Evolutionary conservation across 2,888 invertebrate genomes (phyloP).

Genomic region (Acrocyrtus sp.): DNA sequence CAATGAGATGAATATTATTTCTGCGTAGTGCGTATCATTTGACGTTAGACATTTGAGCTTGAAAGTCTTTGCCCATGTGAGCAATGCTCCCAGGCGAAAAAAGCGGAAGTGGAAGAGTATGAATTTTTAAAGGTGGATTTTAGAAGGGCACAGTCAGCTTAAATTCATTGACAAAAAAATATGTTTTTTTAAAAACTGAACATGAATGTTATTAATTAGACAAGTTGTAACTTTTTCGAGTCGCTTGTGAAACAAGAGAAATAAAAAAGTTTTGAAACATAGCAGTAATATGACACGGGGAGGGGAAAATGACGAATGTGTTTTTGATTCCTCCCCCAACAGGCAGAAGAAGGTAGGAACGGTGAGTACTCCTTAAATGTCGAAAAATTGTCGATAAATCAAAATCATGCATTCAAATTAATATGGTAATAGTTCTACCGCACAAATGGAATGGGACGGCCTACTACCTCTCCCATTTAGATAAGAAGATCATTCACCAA

Average conservation of each 20-base stretch:
- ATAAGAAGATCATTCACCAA: not conserved
- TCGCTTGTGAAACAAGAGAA: too few species aligned
- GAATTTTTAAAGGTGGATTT: too few species aligned
- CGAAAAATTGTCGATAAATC: constrained; percentile 2
- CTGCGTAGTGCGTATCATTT: not conserved
- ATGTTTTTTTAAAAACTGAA: too few species aligned
- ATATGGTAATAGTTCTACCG: not conserved
- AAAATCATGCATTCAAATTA: not conserved
- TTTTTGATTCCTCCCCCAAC: not conserved
- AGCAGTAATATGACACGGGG: not conserved
- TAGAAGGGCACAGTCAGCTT: too few species aligned
- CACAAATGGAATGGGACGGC: not conserved
- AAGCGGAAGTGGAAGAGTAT: too few species aligned
- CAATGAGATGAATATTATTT: too few species aligned
- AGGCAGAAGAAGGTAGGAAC: not conserved
- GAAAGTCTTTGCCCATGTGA: not conserved
- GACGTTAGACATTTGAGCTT: not conserved
- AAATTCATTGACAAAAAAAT: too few species aligned
- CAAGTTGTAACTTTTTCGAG: too few species aligned
- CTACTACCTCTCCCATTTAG: not conserved
- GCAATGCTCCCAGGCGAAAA: too few species aligned
- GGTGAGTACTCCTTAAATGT: not conserved
- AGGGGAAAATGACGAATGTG: not conserved
- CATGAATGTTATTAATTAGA: too few species aligned
- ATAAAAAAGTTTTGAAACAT: too few species aligned